Percentiles rank a stretch among this genome's conserved stretches.
phyloP scores from a whole-genome alignment of 2,888 invertebrate genomes.

The Lacanobia oleracea region DNA sequence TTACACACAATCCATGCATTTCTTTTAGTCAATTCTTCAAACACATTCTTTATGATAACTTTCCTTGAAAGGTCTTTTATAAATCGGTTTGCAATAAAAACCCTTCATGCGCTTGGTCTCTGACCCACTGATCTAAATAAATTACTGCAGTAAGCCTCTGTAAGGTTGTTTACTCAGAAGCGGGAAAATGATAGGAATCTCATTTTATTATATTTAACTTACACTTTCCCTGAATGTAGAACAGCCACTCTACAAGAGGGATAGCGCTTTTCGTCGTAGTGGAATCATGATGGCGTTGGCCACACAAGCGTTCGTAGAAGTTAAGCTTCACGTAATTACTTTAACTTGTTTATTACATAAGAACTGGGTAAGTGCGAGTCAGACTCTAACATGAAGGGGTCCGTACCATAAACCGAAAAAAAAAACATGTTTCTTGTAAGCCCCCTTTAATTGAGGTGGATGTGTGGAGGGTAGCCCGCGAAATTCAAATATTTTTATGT shows the following conservation, averaged over 20 bases:
- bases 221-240: background rate
- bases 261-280: no score
- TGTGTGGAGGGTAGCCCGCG: no score
- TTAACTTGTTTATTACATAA: background rate
- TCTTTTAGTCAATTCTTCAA: background rate
- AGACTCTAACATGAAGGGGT: no score
- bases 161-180: background rate
- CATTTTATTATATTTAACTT: background rate
- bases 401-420: no score
- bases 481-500: no score
- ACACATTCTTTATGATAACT: background rate
- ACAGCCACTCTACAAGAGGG: background rate
- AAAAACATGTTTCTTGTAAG: no score
- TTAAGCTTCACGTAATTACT: background rate
- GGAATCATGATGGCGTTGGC: no score
- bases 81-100: constrained; percentile 10
- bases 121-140: constrained; percentile 13
- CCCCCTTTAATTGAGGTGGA: no score
- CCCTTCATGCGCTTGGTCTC: background rate
- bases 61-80: background rate
- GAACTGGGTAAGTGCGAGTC: no score
- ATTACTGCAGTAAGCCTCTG: background rate
- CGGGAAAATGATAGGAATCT: background rate
- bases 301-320: background rate
- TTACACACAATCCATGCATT: background rate